These are phyloP conservation scores for Cetoscarus ocellatus DNA, from an alignment of 2,797 vertebrate species.

Conservation along the genomic window DNA sequence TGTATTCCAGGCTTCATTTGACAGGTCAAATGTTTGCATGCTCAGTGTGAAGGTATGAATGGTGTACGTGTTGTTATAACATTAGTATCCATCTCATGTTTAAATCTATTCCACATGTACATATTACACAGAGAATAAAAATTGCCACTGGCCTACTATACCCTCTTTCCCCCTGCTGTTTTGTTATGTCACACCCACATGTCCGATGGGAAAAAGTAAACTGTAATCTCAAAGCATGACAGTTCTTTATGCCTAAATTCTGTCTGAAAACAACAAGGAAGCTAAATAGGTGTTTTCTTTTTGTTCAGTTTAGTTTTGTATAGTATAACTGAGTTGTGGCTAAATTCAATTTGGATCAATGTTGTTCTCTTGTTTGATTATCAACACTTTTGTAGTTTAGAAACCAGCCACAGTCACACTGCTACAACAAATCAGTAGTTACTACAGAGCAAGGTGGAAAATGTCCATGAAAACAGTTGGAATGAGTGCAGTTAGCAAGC, in stretches of 20 bases:
- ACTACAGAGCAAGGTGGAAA: not conserved
- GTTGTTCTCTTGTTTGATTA: too few relatives aligned
- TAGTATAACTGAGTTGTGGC: too few relatives aligned
- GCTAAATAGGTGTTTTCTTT: too few relatives aligned
- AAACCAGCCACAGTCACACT: too few relatives aligned
- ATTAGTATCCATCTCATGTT: not conserved
- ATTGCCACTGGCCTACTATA: not conserved
- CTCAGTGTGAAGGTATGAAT: not conserved
- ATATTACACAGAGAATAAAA: not conserved
- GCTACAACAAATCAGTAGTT: not conserved
- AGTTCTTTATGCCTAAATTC: too few relatives aligned
- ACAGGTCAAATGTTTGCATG: not conserved
- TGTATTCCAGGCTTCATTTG: not conserved
- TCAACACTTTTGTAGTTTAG: too few relatives aligned
- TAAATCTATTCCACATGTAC: not conserved
- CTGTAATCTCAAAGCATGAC: not conserved
- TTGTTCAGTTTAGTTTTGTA: too few relatives aligned
- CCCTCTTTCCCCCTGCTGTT: not conserved
- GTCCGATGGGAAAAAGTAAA: not conserved
- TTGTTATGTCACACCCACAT: not conserved
- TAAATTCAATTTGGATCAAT: too few relatives aligned
- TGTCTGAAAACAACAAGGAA: too few relatives aligned
- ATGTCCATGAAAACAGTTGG: conserved; percentile 4
- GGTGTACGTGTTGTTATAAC: not conserved
- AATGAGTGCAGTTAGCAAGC: too few relatives aligned